A percentile compares a stretch with the other conserved stretches of the same genome.
Evolutionary conservation across 2,888 invertebrate species (phyloP).

Genomic region (Fragum whitleyi): DNA sequence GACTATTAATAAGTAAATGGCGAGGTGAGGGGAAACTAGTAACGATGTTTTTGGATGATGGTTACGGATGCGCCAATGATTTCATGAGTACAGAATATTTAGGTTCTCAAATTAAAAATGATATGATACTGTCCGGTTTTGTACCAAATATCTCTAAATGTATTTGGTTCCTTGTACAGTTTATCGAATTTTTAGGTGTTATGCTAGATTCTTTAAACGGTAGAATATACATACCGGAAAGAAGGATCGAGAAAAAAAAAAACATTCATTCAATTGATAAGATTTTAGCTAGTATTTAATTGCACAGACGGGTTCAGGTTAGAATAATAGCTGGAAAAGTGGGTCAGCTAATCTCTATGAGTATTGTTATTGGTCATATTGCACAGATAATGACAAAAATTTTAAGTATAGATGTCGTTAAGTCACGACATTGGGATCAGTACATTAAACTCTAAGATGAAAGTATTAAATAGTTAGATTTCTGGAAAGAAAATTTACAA

Average conservation of each 20-base stretch:
- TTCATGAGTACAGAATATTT: background rate
- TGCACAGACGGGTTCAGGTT: conserved; percentile 33
- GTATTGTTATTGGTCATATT: conserved; percentile 49
- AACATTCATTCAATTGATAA: background rate
- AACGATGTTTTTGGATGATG: conserved; percentile 52
- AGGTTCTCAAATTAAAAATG: conserved; percentile 28
- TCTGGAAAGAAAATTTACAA: conserved; percentile 30
- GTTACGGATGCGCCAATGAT: conserved; percentile 33
- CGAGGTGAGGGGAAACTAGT: conserved; percentile 30
- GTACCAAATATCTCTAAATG: conserved; percentile 46
- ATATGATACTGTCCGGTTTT: conserved; percentile 42
- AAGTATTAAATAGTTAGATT: conserved; percentile 26
- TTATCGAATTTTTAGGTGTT: conserved; percentile 33
- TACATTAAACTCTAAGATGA: conserved; percentile 28
- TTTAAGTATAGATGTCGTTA: conserved; percentile 34
- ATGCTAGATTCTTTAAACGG: conserved; percentile 26
- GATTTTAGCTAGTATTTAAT: conserved; percentile 2
- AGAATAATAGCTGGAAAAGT: conserved; percentile 45
- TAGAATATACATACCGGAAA: conserved; percentile 30
- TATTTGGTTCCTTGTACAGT: conserved; percentile 42
- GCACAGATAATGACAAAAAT: conserved; percentile 45
- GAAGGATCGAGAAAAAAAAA: conserved; percentile 32
- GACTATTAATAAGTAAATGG: conserved; percentile 48
- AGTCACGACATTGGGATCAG: conserved; percentile 31
- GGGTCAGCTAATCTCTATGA: conserved; percentile 52